Conservation (phyloP, 1,140 invertebrate genomes). For the Lepidostoma basale region DNA sequence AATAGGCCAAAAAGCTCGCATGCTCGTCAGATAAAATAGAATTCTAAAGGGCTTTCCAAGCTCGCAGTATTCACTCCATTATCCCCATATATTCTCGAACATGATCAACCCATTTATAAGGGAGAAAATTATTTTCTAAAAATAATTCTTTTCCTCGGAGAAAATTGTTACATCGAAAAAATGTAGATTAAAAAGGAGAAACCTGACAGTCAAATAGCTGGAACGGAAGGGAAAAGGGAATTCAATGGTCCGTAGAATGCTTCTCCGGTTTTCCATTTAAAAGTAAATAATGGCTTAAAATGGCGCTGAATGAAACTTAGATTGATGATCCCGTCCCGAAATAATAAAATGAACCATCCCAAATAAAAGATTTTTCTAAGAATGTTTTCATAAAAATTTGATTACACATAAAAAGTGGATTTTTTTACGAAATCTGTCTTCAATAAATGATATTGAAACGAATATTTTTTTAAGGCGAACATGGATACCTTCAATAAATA, state of each 20-base stretch:
- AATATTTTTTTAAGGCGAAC: too few relatives aligned
- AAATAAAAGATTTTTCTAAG: neutral
- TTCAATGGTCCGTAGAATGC: conserved; percentile 19
- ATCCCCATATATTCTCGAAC: neutral
- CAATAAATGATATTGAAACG: too few relatives aligned
- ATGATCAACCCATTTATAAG: neutral
- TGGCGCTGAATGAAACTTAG: conserved; percentile 23
- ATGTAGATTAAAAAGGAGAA: conserved; percentile 11
- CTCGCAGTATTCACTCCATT: too few relatives aligned
- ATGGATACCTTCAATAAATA: too few relatives aligned
- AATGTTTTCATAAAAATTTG: too few relatives aligned
- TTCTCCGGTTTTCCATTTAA: conserved; percentile 19
- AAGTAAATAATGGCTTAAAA: conserved; percentile 25
- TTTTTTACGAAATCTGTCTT: too few relatives aligned
- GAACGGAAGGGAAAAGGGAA: conserved; percentile 15
- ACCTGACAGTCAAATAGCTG: conserved; percentile 14
- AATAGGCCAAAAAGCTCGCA: too few relatives aligned
- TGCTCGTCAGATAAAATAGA: too few relatives aligned
- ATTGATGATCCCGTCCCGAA: conserved; percentile 3
- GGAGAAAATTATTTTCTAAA: conserved; percentile 3
- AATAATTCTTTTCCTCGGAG: neutral
- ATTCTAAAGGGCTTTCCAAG: too few relatives aligned
- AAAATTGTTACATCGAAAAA: conserved; percentile 20
- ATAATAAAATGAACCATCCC: conserved; percentile 16
- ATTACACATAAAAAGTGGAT: too few relatives aligned